These are phyloP conservation scores for Drosophila antonietae DNA, from an alignment of 2,888 invertebrate genomes.

Conservation along the genomic window DNA sequence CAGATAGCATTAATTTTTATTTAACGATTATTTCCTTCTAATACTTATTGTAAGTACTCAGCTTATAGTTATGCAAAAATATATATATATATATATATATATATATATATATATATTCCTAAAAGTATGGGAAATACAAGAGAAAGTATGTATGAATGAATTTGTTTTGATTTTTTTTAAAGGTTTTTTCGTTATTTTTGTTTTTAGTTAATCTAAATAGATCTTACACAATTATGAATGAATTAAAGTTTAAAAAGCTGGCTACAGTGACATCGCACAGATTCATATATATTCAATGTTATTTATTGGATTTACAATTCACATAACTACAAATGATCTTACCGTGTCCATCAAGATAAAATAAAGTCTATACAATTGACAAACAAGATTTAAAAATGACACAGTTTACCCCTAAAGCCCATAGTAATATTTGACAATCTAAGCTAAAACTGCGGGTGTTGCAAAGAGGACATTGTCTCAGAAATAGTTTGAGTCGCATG, in stretches of 20 bases:
- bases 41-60: conserved; percentile 56
- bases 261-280: conserved; percentile 63
- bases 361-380: conserved; percentile 58
- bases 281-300: conserved; percentile 33
- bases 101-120: conserved; percentile 37
- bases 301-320: conserved; percentile 1
- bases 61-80: conserved; percentile 26
- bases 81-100: background rate
- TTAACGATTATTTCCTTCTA: conserved; percentile 66
- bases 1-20: conserved; percentile 68
- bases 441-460: conserved; percentile 55
- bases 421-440: conserved; percentile 25
- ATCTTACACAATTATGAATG: conserved; percentile 63
- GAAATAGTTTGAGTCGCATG: conserved; percentile 65
- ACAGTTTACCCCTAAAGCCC: conserved; percentile 27
- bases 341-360: conserved; percentile 38
- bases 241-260: conserved; percentile 63
- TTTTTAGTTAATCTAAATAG: conserved; percentile 66
- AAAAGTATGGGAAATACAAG: conserved; percentile 63
- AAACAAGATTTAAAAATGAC: conserved; percentile 38
- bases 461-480: conserved; percentile 50
- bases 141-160: conserved; percentile 58
- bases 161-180: conserved; percentile 17
- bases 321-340: conserved; percentile 9
- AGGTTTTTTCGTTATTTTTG: conserved; percentile 30